Conservation (phyloP, 2,797 vertebrate genomes). For the Sebastes iracundus region DNA sequence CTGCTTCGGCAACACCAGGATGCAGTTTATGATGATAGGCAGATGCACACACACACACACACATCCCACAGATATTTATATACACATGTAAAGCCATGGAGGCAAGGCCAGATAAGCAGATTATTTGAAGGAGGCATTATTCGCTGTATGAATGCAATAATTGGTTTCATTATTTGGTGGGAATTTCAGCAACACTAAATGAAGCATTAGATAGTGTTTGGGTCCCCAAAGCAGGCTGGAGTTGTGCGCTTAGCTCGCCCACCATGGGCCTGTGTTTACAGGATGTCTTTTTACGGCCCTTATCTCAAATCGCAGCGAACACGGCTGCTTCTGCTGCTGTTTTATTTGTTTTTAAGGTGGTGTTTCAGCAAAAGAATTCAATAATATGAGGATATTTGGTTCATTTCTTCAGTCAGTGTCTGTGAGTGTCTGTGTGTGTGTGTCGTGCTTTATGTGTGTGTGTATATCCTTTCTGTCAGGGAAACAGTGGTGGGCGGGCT, state of each 20-base stretch:
- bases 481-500: conserved; percentile 76
- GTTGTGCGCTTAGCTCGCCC: conserved; percentile 27
- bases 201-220: conserved; percentile 57
- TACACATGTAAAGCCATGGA: conserved; percentile 52
- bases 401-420: conserved; percentile 10
- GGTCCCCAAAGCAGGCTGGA: conserved; percentile 47
- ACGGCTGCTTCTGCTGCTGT: conserved; percentile 16
- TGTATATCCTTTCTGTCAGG: conserved; percentile 60
- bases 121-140: conserved; percentile 78
- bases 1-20: conserved; percentile 57
- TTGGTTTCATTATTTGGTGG: conserved; percentile 76
- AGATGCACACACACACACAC: conserved; percentile 43
- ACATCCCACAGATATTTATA: conserved; percentile 6
- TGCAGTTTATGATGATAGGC: conserved; percentile 68
- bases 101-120: conserved; percentile 75
- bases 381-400: conserved; percentile 33
- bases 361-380: conserved; percentile 39
- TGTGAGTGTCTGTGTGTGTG: neutral
- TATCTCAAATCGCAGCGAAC: conserved; percentile 63
- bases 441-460: conserved; percentile 33
- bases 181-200: conserved; percentile 65
- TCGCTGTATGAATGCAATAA: conserved; percentile 74
- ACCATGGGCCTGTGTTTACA: conserved; percentile 53
- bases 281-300: conserved; percentile 37
- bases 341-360: conserved; percentile 57